phyloP scores from a whole-genome alignment of 1,140 invertebrate genomes.

The Akabosia matsudoensis region DNA sequence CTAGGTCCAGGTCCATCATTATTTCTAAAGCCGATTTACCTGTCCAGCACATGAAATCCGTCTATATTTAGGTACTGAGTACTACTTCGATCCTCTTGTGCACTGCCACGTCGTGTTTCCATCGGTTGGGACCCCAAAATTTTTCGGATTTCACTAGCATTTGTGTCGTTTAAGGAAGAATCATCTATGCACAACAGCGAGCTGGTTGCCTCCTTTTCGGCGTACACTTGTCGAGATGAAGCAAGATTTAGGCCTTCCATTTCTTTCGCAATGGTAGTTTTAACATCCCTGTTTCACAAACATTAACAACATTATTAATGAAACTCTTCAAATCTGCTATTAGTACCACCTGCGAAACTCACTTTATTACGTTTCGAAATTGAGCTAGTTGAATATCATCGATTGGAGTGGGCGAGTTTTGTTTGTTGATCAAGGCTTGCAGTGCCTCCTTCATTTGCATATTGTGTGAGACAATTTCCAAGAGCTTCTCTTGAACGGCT shows the following conservation, averaged over 20 bases:
- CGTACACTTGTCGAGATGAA: background rate
- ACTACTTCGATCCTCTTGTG: background rate
- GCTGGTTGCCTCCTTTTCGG: background rate
- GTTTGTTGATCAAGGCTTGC: background rate
- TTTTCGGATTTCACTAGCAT: constrained; percentile 1
- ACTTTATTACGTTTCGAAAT: background rate
- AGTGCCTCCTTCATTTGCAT: background rate
- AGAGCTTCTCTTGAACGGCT: background rate
- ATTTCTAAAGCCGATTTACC: background rate
- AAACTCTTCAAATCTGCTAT: too few species aligned
- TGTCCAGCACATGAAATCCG: background rate
- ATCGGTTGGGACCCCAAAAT: background rate
- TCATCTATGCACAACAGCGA: background rate
- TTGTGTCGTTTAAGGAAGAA: constrained; percentile 8
- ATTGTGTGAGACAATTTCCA: background rate
- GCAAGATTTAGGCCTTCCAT: background rate
- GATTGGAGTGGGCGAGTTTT: background rate
- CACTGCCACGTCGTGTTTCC: background rate
- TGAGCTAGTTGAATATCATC: background rate
- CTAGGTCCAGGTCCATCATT: background rate
- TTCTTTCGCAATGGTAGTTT: background rate
- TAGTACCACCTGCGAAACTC: too few species aligned
- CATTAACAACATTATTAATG: background rate
- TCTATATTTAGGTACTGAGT: background rate
- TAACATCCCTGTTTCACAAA: background rate